Base-by-base conservation (phyloP, 2,113 vertebrate species). In the Bothrops jararaca region DNA sequence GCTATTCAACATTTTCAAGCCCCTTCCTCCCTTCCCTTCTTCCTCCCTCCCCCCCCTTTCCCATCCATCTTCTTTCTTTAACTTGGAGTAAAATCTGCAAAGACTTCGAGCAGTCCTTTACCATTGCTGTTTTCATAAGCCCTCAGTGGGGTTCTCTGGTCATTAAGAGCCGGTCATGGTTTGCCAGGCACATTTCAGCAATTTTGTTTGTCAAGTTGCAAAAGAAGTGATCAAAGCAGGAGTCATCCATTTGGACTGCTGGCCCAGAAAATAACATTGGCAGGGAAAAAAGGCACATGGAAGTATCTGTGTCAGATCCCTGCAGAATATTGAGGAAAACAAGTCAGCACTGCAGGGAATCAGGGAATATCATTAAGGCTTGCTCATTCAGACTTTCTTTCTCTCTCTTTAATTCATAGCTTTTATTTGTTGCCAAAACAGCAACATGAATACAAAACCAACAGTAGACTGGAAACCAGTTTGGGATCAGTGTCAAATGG, bases 31-130 rank as follows among this genome's bases (percentile, higher is more conserved):
- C 39, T 20, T 57, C 53, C 34, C 11, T 58, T 89, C 53, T 34
- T 13, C 5, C 15, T 3, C n/a, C 23, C 20, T 23, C 39, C 24
- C 24, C 45, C 24, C 4, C 0, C 9, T 10, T 12, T 56, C 2
- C 42, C 20, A 5, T 89, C 18, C 54, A 12, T 39, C 53, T 89
- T 54, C 34, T 45, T 60, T 89, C 23, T 26, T 74, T 24, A 58
- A 89, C 92, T 93, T 42, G 85, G 45, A 50, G 9, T 86, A 45
- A 52, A 86, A 80, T 95, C 95, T 96, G 64, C 92, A 95, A 87
- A 94, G 92, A 93, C 22, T 5, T 88, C 52, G 34, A 87, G 53
- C 52, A 94, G 92, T 90, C 92, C 92, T 95, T 88, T 29, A 74
- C n/a, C 34, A 53, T 89, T 48, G 90, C 87, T 94, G 60, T 85